Evolutionary conservation across 2,888 invertebrate species (phyloP).

Genomic region (Chalcis sispes): DNA sequence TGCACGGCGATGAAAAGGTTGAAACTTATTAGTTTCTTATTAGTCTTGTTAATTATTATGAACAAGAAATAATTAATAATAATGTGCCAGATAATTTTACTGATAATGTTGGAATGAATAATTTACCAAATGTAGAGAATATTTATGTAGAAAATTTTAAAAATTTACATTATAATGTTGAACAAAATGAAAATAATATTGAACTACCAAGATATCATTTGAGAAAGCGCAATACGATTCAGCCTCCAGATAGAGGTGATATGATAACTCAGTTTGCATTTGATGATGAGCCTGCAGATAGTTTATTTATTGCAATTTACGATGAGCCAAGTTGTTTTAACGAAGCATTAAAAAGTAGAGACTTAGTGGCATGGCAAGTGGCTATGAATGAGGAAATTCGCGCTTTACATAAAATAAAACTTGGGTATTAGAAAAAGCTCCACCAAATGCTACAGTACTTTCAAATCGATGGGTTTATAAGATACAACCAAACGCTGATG

Average conservation of each 20-base stretch:
- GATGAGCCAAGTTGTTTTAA: slow-evolving; percentile 7
- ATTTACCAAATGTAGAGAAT: not conserved
- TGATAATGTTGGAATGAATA: not conserved
- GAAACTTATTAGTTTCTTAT: not conserved
- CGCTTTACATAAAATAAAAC: slow-evolving; percentile 44
- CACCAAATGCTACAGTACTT: slow-evolving; percentile 25
- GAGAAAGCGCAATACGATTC: slow-evolving; percentile 14
- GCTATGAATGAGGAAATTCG: slow-evolving; percentile 44
- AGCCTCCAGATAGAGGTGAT: slow-evolving; percentile 13
- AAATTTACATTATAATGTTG: not conserved
- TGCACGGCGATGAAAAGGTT: slow-evolving; percentile 1
- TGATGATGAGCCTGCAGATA: not conserved
- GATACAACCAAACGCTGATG: slow-evolving; percentile 24
- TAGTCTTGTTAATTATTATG: not conserved
- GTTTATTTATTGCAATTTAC: not conserved
- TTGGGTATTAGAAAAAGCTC: slow-evolving; percentile 33
- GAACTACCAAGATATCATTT: slow-evolving; percentile 1
- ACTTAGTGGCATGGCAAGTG: slow-evolving; percentile 11
- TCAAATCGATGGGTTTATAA: slow-evolving; percentile 44
- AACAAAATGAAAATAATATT: slow-evolving; percentile 9
- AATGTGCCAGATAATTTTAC: too few species aligned
- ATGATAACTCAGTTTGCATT: not conserved
- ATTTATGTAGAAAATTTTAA: not conserved
- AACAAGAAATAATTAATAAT: not conserved
- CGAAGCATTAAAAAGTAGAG: slow-evolving; percentile 1